These are phyloP conservation scores for Ceratotherium simum DNA, from an alignment of 2,113 vertebrate species.

Conservation along the genomic window DNA sequence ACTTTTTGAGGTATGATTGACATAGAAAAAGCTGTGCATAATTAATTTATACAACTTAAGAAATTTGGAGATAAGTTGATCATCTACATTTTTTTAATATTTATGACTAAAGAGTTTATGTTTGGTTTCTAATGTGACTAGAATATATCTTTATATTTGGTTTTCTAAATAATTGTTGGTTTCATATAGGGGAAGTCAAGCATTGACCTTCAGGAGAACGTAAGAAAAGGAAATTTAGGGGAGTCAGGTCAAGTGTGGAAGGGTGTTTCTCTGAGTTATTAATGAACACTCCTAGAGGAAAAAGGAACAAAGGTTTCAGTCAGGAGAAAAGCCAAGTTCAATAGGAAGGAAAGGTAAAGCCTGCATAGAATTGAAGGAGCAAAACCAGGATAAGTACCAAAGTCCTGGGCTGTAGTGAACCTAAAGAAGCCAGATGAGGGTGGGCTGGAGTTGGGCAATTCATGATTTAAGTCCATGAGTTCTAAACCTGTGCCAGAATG, in stretches of 20 bases:
- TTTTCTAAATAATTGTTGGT: background rate
- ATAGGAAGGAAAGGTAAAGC: background rate
- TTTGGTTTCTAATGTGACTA: background rate
- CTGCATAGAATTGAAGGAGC: background rate
- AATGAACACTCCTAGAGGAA: background rate
- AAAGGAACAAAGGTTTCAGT: background rate
- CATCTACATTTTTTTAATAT: background rate
- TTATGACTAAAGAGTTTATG: background rate
- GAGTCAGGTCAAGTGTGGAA: background rate
- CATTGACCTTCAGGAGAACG: background rate
- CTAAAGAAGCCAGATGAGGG: background rate
- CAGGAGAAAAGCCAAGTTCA: background rate
- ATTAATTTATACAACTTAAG: background rate
- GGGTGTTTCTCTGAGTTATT: background rate
- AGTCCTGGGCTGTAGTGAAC: background rate
- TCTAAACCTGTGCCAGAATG: background rate
- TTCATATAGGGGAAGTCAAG: background rate
- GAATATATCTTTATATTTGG: background rate
- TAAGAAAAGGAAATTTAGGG: background rate
- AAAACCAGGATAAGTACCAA: background rate
- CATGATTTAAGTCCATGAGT: background rate
- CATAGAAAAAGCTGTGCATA: background rate
- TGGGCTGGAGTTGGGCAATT: background rate
- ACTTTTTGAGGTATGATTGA: background rate
- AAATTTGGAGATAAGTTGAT: background rate